Evolutionary conservation across 2,113 vertebrate genomes (phyloP).

Genomic region (Nerophis lumbriciformis): DNA sequence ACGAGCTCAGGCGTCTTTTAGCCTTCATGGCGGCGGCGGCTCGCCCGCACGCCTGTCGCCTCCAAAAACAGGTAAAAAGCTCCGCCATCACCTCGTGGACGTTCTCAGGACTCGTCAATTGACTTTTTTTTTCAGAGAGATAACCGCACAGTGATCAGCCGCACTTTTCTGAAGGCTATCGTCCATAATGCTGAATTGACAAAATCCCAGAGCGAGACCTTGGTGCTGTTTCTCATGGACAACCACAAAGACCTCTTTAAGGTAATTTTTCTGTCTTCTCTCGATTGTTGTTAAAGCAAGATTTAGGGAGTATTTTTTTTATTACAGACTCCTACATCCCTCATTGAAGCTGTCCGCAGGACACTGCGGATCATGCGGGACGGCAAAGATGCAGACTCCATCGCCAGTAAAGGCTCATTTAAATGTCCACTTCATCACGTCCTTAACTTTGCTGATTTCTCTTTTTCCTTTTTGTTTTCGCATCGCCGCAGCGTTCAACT

Average conservation of each 20-base stretch:
- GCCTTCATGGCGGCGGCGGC: constrained; percentile 70
- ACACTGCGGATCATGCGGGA: constrained; percentile 72
- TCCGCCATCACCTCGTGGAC: neutral
- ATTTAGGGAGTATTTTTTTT: neutral
- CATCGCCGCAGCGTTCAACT: constrained; percentile 71
- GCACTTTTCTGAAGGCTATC: constrained; percentile 75
- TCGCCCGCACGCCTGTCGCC: constrained; percentile 58
- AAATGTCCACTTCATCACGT: neutral
- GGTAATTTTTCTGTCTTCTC: constrained; percentile 47
- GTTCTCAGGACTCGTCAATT: neutral
- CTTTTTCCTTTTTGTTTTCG: neutral
- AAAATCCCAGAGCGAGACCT: constrained; percentile 68
- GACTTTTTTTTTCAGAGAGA: constrained; percentile 63
- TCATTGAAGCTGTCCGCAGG: constrained; percentile 74
- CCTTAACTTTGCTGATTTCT: neutral
- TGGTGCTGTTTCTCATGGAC: constrained; percentile 78
- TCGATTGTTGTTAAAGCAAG: neutral
- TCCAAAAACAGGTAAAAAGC: constrained; percentile 76
- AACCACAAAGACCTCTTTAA: constrained; percentile 73
- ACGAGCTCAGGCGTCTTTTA: constrained; percentile 75
- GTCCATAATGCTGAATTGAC: constrained; percentile 70
- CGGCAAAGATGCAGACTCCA: constrained; percentile 71
- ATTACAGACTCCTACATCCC: constrained; percentile 70
- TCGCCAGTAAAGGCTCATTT: constrained; percentile 63
- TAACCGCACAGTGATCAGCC: constrained; percentile 72